These are phyloP conservation scores for Sinohyriopsis cumingii DNA, from an alignment of 2,888 invertebrate species.

Conservation along the genomic window DNA sequence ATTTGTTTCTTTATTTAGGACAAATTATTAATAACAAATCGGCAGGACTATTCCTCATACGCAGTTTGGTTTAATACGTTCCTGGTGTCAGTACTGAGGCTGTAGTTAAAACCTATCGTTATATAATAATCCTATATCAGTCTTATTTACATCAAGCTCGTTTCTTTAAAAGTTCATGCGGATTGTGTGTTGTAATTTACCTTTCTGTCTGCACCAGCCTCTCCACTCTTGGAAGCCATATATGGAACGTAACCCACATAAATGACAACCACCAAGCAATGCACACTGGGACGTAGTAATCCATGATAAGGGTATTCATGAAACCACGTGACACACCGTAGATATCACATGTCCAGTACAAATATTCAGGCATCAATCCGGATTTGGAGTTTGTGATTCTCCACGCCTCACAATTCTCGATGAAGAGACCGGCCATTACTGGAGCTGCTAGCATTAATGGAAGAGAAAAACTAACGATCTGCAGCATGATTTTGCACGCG, in stretches of 20 bases:
- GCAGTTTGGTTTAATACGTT: too few species aligned
- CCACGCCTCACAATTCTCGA: conserved; percentile 90
- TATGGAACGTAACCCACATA: conserved; percentile 61
- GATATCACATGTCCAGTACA: conserved; percentile 93
- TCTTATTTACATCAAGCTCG: too few species aligned
- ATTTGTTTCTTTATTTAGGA: too few species aligned
- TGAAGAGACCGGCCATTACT: conserved; percentile 87
- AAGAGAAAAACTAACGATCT: conserved; percentile 97
- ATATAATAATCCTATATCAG: too few species aligned
- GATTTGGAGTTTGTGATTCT: conserved; percentile 77
- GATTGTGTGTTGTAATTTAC: conserved; percentile 14
- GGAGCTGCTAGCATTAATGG: conserved; percentile 95
- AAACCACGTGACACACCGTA: conserved; percentile 74
- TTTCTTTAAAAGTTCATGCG: too few species aligned
- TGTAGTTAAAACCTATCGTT: too few species aligned
- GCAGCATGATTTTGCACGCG: conserved; percentile 96
- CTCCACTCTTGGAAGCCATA: conserved; percentile 63
- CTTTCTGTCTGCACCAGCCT: conserved; percentile 61
- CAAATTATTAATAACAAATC: too few species aligned
- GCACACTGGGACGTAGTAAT: conserved; percentile 53
- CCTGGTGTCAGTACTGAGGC: too few species aligned
- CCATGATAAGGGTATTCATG: conserved; percentile 40
- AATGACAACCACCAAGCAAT: conserved; percentile 63
- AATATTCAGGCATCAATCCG: conserved; percentile 74
- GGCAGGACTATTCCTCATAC: too few species aligned